Evolutionary conservation across 2,888 invertebrate genomes (phyloP).

Genomic region (Sympetrum striolatum): DNA sequence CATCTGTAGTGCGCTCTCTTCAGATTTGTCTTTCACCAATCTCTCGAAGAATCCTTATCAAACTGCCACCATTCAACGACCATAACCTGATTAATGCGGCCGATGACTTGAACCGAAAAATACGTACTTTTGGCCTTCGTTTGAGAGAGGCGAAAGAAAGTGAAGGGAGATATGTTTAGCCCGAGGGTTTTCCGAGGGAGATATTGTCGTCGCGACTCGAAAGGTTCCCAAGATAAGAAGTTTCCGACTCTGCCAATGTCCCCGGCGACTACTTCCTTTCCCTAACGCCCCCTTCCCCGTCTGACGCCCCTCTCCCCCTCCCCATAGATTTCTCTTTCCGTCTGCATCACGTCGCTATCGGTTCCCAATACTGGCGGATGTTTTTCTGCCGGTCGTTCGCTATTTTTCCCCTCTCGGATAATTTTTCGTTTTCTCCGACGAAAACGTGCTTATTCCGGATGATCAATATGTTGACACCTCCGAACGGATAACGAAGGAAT

Average conservation of each 20-base stretch:
- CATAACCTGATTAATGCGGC: background rate
- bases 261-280: background rate
- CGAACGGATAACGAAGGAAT: background rate
- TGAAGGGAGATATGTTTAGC: background rate
- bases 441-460: constrained; percentile 21
- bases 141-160: background rate
- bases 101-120: background rate
- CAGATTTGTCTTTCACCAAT: too few relatives aligned
- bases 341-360: constrained; percentile 6
- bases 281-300: background rate
- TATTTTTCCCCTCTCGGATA: background rate
- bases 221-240: background rate
- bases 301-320: background rate
- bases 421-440: constrained; percentile 15
- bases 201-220: background rate
- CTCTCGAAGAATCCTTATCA: background rate
- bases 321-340: background rate
- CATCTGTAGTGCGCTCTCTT: too few relatives aligned
- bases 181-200: background rate
- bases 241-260: background rate
- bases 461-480: constrained; percentile 34
- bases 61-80: background rate
- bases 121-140: background rate
- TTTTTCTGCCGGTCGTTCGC: background rate
- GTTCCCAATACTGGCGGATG: constrained; percentile 31